Conservation (phyloP, 2,113 vertebrate species). For the Phrynosoma platyrhinos region DNA sequence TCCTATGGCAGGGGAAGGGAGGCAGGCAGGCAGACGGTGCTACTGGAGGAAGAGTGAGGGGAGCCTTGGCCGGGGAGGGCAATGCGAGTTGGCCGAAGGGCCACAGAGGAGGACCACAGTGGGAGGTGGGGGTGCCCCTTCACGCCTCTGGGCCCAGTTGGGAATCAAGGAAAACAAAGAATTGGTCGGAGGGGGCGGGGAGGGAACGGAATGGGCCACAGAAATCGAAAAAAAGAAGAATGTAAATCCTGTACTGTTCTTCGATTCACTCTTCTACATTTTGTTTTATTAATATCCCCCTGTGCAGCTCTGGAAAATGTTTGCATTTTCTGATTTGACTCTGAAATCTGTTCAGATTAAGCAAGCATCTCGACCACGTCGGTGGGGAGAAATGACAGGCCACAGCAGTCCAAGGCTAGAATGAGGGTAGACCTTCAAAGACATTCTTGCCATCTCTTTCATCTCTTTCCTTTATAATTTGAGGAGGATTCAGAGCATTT, state of each 20-base stretch:
- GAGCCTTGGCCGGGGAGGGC: background rate
- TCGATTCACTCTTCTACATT: background rate
- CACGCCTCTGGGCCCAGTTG: background rate
- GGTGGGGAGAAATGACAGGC: background rate
- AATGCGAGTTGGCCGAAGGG: background rate
- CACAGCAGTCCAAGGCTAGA: background rate
- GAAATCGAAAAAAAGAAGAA: background rate
- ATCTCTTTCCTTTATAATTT: background rate
- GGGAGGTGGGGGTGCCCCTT: background rate
- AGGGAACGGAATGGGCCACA: background rate
- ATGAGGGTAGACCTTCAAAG: background rate
- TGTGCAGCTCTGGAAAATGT: background rate
- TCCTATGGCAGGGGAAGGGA: background rate
- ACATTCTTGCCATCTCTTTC: background rate
- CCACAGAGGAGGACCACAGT: background rate
- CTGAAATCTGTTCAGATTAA: background rate
- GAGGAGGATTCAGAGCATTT: conserved; percentile 24
- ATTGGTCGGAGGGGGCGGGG: background rate
- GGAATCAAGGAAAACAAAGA: background rate
- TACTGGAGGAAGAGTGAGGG: background rate
- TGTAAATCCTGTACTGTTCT: background rate
- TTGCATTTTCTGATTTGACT: background rate
- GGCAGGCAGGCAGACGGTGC: no score
- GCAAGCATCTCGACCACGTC: background rate
- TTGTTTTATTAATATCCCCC: background rate